Evolutionary conservation across 2,888 invertebrate genomes (phyloP), one percentile per base, ranked within the genome.

Genomic region (Epinotia brunnichana): DNA sequence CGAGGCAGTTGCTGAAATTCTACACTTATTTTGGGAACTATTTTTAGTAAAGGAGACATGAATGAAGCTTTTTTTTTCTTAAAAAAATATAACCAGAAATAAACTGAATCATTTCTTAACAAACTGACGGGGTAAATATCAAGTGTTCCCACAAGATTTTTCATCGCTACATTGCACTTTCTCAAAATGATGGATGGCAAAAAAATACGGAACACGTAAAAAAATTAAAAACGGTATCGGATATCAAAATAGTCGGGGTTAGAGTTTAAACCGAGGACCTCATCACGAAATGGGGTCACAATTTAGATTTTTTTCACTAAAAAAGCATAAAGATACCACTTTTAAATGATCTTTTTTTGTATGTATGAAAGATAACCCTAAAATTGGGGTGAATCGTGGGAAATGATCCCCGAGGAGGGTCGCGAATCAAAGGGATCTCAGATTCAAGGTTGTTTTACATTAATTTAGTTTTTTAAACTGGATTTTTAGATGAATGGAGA

Each of bases 301-400:
- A 82, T 85, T 87, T 86, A 81, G 77, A 76, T 77, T 76, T 81
- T 87, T 87, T 85, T 83, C 74, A 79, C 66, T 78, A 70, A 78
- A 84, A 81, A 84, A 81, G 77, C 80, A 82, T 79, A 86, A 87
- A 85, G 85, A 89, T 82, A 84, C 82, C 87, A 89, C 83, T 90
- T 87, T 87, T 87, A 89, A 91, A 88, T 87, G 89, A 91, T 91
- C 89, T 86, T 85, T 83, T 87, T 86, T 87, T 87, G 84, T 80
- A 79, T 74, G 84, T 83, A 84, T 83, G 81, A 83, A 87, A 87
- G 89, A 91, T 90, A 90, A 90, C 89, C 89, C 89, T 81, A 89
- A 89, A 90, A 88, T 87, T 90, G 87, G 91, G 91, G 91, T 89
- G 90, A 87, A 85, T 85, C 89, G 90, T 90, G 91, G 86, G 88